Base-by-base conservation (phyloP, 2,888 invertebrate genomes). In the Serrognathus titanus region DNA sequence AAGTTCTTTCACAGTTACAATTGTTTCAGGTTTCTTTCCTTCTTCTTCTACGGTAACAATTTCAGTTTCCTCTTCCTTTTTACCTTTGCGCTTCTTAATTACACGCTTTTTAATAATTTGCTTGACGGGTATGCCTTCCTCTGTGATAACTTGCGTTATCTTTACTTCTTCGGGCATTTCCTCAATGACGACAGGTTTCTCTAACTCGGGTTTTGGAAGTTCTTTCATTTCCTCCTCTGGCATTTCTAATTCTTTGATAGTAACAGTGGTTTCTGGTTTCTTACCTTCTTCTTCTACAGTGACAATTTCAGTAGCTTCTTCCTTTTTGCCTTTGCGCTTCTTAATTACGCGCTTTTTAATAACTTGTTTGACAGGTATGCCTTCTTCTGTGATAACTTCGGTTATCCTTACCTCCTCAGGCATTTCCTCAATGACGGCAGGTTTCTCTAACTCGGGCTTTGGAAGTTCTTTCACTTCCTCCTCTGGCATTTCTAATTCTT, bases 41-140 rank as follows among this genome's bases (percentile, higher is more conserved):
- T 68, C 66, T 58, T 63, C 63, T 55, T 71, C 64, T 54, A 71
- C 65, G 4, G 58, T 64, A n/a, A 72, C 66, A 20, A 66, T 80
- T 70, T 78, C 78, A 1, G 79, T 80, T 10, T 78, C 67, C 65
- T 81, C 80, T 51, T 71, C 67, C 59, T 72, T 69, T 1, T 71
- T 71, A 41, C 69, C 72, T 35, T 70, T 68, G 5, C 70, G 61
- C 64, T 73, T 68, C 55, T 69, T 68, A 51, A 74, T 65, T 58
- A 68, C 64, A 52, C 71, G 63, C 64, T 69, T 69, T 56, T 63
- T 71, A 48, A 69, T 58, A 24, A 60, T 62, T 41, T 63, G 66
- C 59, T 45, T 68, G 67, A 70, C n/a, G 75, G 76, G 52, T 76
- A 69, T 10, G 66, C 75, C 57, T 74, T 78, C 45, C 73, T 77